A percentile compares a stretch with the other conserved stretches of the same genome.
phyloP scores from a whole-genome alignment of 1,140 invertebrate species.

The Trachymyrmex cornetzi region DNA sequence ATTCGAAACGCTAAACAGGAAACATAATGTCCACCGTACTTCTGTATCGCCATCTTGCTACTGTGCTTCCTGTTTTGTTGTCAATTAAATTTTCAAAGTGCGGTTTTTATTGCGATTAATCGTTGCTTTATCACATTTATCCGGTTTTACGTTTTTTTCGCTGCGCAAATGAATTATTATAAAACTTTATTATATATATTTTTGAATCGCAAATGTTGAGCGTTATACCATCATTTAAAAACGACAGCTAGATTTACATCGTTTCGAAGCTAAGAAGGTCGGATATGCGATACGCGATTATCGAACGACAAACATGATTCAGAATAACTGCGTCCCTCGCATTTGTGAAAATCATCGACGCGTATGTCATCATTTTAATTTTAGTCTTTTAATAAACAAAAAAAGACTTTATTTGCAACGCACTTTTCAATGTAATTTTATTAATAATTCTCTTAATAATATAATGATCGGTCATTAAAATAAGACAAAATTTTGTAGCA shows the following conservation, averaged over 20 bases:
- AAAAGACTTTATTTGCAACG: not conserved
- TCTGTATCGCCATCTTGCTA: not conserved
- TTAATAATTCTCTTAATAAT: conserved; percentile 22
- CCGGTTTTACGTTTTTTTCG: too few relatives aligned
- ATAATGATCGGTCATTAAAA: conserved; percentile 8
- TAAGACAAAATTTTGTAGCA: not conserved
- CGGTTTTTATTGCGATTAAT: not conserved
- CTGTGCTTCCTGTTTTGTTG: not conserved
- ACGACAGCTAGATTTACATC: not conserved
- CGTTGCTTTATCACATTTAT: not conserved
- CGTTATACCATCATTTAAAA: not conserved
- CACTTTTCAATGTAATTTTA: conserved; percentile 1
- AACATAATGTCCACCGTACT: not conserved
- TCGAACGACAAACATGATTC: not conserved
- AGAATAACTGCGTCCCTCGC: conserved; percentile 5
- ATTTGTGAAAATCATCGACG: not conserved
- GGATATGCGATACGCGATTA: conserved; percentile 16
- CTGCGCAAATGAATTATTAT: not conserved
- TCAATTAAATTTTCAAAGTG: not conserved
- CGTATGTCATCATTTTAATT: conserved; percentile 33
- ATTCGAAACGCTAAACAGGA: conserved; percentile 15
- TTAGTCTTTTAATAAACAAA: not conserved
- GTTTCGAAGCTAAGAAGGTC: not conserved
- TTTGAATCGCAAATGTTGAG: conserved; percentile 2
- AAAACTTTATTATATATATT: not conserved